Evolutionary conservation across 2,797 vertebrate genomes (phyloP).

Genomic region (Xerus rutilus): DNA sequence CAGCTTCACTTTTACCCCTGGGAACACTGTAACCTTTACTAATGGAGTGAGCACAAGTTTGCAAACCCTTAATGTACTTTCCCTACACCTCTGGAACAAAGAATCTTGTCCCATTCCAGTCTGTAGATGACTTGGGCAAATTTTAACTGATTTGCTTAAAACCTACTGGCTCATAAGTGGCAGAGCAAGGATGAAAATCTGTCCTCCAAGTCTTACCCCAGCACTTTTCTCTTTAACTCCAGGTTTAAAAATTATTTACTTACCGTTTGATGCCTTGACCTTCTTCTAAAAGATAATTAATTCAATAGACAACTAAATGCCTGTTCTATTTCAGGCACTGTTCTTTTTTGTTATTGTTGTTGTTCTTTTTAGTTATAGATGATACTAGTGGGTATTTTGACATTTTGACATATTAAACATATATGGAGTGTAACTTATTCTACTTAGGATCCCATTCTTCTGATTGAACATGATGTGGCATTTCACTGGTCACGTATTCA

Average conservation of each 20-base stretch:
- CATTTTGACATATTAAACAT: too few relatives aligned
- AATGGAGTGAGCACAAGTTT: not conserved
- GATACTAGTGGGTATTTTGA: too few relatives aligned
- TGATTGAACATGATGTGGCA: too few relatives aligned
- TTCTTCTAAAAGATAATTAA: not conserved
- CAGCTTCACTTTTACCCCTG: not conserved
- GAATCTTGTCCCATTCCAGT: not conserved
- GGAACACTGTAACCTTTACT: not conserved
- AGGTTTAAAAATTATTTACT: not conserved
- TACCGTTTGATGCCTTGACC: not conserved
- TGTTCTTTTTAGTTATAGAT: too few relatives aligned
- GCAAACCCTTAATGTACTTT: not conserved
- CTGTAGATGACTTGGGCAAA: not conserved
- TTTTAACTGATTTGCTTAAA: conserved; percentile 18
- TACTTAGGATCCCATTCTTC: too few relatives aligned
- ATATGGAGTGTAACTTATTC: too few relatives aligned
- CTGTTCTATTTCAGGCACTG: not conserved
- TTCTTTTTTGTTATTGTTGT: not conserved
- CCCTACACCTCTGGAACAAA: not conserved
- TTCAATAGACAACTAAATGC: not conserved
- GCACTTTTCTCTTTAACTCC: not conserved
- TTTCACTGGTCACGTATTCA: too few relatives aligned
- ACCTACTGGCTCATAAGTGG: not conserved
- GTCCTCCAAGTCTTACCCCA: not conserved
- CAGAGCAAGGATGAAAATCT: not conserved